Conservation (phyloP, 2,113 vertebrate species). For the Oncorhynchus kisutch region DNA sequence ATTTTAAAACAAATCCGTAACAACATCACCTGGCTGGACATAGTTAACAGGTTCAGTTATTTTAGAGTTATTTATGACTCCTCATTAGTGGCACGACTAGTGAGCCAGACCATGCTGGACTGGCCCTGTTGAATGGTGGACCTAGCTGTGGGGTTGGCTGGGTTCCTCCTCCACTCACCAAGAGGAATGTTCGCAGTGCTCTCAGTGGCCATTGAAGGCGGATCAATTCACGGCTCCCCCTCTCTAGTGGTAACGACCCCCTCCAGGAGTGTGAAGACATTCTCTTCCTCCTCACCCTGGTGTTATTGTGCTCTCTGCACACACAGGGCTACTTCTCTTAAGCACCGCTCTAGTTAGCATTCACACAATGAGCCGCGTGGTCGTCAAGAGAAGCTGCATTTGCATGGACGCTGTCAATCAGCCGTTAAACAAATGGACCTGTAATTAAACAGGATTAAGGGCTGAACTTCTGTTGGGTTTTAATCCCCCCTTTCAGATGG, state of each 20-base stretch:
- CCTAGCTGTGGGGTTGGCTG: background rate
- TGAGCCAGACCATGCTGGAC: background rate
- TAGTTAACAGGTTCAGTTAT: no score
- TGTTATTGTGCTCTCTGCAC: conserved; percentile 6
- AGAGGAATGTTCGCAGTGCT: conserved; percentile 14
- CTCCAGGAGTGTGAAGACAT: conserved; percentile 22
- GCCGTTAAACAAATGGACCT: conserved; percentile 23
- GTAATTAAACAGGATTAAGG: conserved; percentile 45
- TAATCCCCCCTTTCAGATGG: conserved; percentile 16
- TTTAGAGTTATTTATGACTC: no score
- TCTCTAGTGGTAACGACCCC: background rate
- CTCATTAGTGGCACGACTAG: conserved; percentile 4
- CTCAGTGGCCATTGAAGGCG: conserved; percentile 23
- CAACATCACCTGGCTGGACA: no score
- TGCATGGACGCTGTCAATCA: conserved; percentile 36
- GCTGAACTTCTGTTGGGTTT: conserved; percentile 17
- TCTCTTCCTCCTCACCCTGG: conserved; percentile 7
- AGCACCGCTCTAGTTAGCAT: conserved; percentile 30
- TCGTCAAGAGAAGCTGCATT: conserved; percentile 7
- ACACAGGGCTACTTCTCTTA: conserved; percentile 7
- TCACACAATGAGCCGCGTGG: conserved; percentile 9
- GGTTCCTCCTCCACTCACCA: background rate
- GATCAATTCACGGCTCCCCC: background rate
- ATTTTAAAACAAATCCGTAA: no score
- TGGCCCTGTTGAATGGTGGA: background rate